Conservation (phyloP, 2,888 invertebrate species). For the Habroteleia sp. region DNA sequence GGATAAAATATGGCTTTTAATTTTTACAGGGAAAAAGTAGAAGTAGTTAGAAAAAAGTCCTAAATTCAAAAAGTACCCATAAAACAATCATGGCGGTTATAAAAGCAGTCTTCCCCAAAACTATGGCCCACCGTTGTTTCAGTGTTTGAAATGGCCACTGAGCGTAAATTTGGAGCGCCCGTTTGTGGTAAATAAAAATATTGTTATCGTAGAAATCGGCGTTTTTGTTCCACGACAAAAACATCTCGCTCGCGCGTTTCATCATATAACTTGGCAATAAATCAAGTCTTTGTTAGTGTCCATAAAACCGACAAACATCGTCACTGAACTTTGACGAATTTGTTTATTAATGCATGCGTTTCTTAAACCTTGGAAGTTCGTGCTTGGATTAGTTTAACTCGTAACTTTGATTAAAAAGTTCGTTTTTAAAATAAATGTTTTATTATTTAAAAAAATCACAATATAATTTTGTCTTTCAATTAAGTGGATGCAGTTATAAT, state of each 20-base stretch:
- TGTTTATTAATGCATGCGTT: slow-evolving; percentile 37
- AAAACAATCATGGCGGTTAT: not conserved
- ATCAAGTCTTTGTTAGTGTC: slow-evolving; percentile 8
- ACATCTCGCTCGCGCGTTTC: not conserved
- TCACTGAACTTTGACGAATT: slow-evolving; percentile 26
- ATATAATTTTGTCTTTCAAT: too few relatives aligned
- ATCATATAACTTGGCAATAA: slow-evolving; percentile 9
- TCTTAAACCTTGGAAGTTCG: slow-evolving; percentile 30
- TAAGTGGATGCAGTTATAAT: too few relatives aligned
- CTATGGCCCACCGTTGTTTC: slow-evolving; percentile 2
- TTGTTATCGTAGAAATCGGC: slow-evolving; percentile 16
- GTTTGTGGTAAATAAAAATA: slow-evolving; percentile 9
- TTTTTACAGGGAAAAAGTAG: too few relatives aligned
- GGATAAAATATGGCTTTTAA: too few relatives aligned
- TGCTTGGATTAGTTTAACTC: too few relatives aligned
- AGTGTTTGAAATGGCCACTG: slow-evolving; percentile 20
- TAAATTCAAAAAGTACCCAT: slow-evolving; percentile 12
- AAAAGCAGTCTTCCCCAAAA: slow-evolving; percentile 15
- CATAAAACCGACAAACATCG: slow-evolving; percentile 18
- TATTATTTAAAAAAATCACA: too few relatives aligned
- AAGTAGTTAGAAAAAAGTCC: not conserved
- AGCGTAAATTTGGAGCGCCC: slow-evolving; percentile 18
- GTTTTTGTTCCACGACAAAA: slow-evolving; percentile 1
- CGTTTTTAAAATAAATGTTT: too few relatives aligned
- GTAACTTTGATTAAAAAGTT: too few relatives aligned